Base-by-base conservation (phyloP, 2,113 vertebrate genomes). In the Phrynosoma platyrhinos region DNA sequence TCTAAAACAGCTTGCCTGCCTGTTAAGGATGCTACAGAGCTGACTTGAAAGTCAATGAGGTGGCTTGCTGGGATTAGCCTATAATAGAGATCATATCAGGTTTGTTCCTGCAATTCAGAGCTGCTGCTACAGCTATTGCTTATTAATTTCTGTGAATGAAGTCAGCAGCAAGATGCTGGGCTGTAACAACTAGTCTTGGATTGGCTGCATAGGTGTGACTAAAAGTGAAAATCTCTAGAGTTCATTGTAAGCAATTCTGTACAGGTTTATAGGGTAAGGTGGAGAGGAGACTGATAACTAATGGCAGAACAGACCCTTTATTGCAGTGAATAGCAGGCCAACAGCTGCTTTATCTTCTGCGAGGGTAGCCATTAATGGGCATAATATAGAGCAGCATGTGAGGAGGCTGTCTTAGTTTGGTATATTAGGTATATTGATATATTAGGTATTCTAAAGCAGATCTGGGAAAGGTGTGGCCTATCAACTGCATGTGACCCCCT, bases 21-120 rank as follows among this genome's bases (percentile, higher is more conserved):
- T 75, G 18, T 47, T n/a, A 79, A 47, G 25, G 5, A 23, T 82
- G 69, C 40, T 52, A 47, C 6, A 4, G 18, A 75, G 40, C 53
- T 87, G 86, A 81, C 27, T 75, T 52, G 68, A 87, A 87, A 74
- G 52, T 42, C 78, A 74, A 62, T 74, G 68, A 81, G 25, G 36
- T 81, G 40, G 40, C 78, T 87, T 81, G 9, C 47, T 87, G 27
- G 32, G 27, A 87, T 55, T 81, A 72, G 18, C 68, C 52, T 71
- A 1, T 55, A 82, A 71, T 36, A 1, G 75, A 66, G 76, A 69
- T 55, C 42, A n/a, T 18, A 64, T 27, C 76, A 32, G 53, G 72
- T 36, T 76, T 82, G 27, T 13, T 14, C 20, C 42, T 81, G 86
- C 69, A 64, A 72, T n/a, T 71, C 77, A 80, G 32, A 69, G 32